Base-by-base conservation (phyloP, 2,113 vertebrate genomes). In the Alethe diademata region DNA sequence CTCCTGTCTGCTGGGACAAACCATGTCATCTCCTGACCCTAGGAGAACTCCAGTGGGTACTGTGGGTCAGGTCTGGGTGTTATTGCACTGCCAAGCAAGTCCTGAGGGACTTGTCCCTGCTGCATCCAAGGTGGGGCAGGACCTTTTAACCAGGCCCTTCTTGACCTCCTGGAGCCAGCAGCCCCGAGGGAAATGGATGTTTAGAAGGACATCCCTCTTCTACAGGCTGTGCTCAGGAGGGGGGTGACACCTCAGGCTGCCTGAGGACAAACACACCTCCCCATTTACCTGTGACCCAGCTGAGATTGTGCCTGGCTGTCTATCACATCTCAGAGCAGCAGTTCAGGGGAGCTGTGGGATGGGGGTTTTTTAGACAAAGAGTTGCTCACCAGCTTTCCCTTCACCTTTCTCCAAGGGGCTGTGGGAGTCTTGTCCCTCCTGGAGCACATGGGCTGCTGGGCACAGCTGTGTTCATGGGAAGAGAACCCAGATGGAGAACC, bases 61-160 rank as follows among this genome's bases (percentile, higher is more conserved):
- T 38, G 31, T n/a, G 23, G 64, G 25, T 78, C 42, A 36, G 62
- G 38, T 79, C 29, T 43, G 19, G 31, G 5, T 86, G 38, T 19
- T 53, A 24, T 31, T 42, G 58, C 5, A 5, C 23, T 67, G 48
- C 65, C 60, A 74, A 81, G 35, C 36, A 76, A 73, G 35, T 86
- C 86, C 83, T 47, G 61, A 88, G 57, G 53, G 80, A 42, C 12
- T 56, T 36, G 36, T 28, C 50, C 9, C 0, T 31, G 43, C 26
- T 60, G 74, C 42, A 43, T 4, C 2, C 8, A 40, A 60, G 56
- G 36, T 74, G 67, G 43, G 24, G 67, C 75, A 78, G 65, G 82
- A 80, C 35, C 40, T 94, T 95, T 88, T 84, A 94, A 90, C 75
- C 78, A 83, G 71, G 43, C 79, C 9, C 25, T 86, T 71, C 50